phyloP scores from a whole-genome alignment of 2,888 invertebrate genomes.

The Dugesia japonica region DNA sequence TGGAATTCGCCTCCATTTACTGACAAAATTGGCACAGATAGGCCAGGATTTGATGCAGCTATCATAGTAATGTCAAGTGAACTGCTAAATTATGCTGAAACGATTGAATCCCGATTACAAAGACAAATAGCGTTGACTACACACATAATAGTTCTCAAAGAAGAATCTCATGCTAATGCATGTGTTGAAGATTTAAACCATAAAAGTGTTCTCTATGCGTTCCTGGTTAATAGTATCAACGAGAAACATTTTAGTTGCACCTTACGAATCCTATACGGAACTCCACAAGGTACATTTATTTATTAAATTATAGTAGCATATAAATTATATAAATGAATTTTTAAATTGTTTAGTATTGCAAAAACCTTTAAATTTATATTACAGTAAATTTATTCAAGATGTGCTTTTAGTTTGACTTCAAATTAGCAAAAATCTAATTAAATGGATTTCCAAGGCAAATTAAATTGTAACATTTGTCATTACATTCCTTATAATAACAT shows the following conservation, averaged over 20 bases:
- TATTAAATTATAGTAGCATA: too few relatives aligned
- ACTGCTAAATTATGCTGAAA: slow-evolving; percentile 60
- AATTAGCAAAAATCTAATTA: too few relatives aligned
- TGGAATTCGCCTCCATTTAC: not conserved
- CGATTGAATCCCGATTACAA: slow-evolving; percentile 65
- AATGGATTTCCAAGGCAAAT: too few relatives aligned
- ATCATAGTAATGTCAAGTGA: slow-evolving; percentile 16
- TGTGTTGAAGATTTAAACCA: slow-evolving; percentile 71
- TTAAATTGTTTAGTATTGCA: too few relatives aligned
- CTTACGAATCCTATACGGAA: slow-evolving; percentile 70
- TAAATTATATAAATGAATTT: too few relatives aligned
- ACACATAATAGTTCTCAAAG: slow-evolving; percentile 74
- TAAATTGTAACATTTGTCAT: too few relatives aligned
- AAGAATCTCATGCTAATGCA: slow-evolving; percentile 62
- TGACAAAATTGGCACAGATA: not conserved
- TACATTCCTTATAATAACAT: too few relatives aligned
- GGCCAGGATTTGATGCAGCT: slow-evolving; percentile 21
- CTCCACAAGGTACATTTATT: slow-evolving; percentile 57
- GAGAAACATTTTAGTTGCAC: slow-evolving; percentile 71
- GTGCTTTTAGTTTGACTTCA: too few relatives aligned
- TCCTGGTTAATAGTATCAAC: slow-evolving; percentile 68
- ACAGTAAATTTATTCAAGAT: too few relatives aligned
- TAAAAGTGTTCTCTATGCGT: slow-evolving; percentile 72
- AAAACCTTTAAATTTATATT: too few relatives aligned
- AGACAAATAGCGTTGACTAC: slow-evolving; percentile 58